Evolutionary conservation across 30 jellyfish, hydroid and myxozoan genomes (phyloP).

Genomic region (Aurelia sp.): DNA sequence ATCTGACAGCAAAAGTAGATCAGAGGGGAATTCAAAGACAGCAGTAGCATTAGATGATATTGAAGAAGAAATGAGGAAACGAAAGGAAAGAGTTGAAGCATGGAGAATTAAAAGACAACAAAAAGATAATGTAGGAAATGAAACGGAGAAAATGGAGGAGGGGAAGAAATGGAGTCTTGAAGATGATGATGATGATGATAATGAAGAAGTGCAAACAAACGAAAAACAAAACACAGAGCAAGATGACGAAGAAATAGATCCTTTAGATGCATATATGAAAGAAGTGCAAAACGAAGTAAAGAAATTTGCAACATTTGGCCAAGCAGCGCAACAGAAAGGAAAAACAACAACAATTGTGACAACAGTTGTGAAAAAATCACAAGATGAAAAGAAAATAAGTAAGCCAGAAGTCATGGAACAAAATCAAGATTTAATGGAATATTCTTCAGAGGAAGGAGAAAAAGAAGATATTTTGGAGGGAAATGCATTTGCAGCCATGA

Average conservation of each 20-base stretch:
- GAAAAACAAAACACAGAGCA: slow-evolving; percentile 52
- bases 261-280: slow-evolving; percentile 97
- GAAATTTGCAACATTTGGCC: slow-evolving; percentile 68
- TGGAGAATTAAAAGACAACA: slow-evolving; percentile 90
- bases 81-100: slow-evolving; percentile 98
- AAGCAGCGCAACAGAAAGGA: slow-evolving; percentile 50
- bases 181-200: slow-evolving; percentile 96
- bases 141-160: slow-evolving; percentile 55
- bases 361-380: slow-evolving; percentile 86
- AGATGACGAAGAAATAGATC: slow-evolving; percentile 91
- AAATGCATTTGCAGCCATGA: slow-evolving; percentile 74
- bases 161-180: slow-evolving; percentile 93
- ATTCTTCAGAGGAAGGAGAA: slow-evolving; percentile 95
- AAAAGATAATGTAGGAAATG: slow-evolving; percentile 37
- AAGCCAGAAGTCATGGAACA: slow-evolving; percentile 99
- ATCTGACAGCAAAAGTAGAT: slow-evolving; percentile 13
- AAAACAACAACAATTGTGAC: slow-evolving; percentile 90
- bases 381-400: slow-evolving; percentile 10
- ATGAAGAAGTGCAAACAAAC: slow-evolving; percentile 23
- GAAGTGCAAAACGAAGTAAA: slow-evolving; percentile 87
- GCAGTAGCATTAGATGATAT: slow-evolving; percentile 62
- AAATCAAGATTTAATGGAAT: slow-evolving; percentile 96
- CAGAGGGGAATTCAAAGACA: slow-evolving; percentile 2
- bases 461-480: slow-evolving; percentile 79
- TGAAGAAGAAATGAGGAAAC: slow-evolving; percentile 93